Evolutionary conservation across 2,113 vertebrate genomes (phyloP).

Genomic region (Cygnus buccinator): DNA sequence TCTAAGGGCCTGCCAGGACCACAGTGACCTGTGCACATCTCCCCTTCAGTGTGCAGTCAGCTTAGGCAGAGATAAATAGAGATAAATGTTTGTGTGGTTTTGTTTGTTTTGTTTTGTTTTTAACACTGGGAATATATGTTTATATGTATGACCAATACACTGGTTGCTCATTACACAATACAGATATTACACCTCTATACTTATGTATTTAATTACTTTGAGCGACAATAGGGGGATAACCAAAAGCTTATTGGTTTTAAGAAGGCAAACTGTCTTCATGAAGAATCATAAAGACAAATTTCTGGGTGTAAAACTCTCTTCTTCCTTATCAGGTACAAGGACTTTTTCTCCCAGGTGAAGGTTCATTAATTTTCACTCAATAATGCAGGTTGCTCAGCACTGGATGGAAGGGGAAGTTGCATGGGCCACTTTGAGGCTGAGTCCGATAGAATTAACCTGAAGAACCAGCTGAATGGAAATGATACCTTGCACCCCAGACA

Average conservation of each 20-base stretch:
- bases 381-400: not conserved
- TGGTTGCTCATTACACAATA: not conserved
- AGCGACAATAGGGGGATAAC: not conserved
- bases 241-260: not conserved
- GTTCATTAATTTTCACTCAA: not conserved
- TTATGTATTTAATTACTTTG: not conserved
- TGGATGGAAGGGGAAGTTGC: not conserved
- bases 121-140: not conserved
- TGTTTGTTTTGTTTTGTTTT: not conserved
- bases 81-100: too few species aligned
- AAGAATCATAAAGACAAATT: not conserved
- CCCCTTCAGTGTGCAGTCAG: not conserved
- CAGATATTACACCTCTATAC: not conserved
- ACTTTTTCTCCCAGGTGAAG: not conserved
- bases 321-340: not conserved
- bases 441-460: not conserved
- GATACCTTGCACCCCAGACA: not conserved
- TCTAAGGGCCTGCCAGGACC: not conserved
- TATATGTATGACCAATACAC: not conserved
- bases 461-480: not conserved
- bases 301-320: not conserved
- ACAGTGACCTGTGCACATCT: fast-evolving
- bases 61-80: not conserved
- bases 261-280: not conserved
- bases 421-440: not conserved